These are phyloP conservation scores for Aphodius sticticus DNA, from an alignment of 2,888 invertebrate genomes.

Conservation along the genomic window DNA sequence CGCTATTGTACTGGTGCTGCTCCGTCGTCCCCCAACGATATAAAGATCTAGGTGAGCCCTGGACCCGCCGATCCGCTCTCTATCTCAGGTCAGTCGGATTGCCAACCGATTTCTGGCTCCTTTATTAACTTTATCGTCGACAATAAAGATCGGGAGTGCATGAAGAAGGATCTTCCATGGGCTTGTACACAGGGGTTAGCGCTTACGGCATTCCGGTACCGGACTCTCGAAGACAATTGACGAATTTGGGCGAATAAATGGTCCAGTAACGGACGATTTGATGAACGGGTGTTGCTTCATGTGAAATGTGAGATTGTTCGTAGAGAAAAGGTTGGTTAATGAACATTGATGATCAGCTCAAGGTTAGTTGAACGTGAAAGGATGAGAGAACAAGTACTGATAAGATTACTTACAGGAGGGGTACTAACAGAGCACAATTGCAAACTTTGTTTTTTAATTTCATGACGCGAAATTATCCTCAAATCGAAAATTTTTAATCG, in stretches of 20 bases:
- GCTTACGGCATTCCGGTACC: neutral
- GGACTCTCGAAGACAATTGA: neutral
- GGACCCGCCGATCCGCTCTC: neutral
- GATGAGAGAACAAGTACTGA: too few relatives aligned
- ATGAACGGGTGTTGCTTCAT: neutral
- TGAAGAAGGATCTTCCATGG: neutral
- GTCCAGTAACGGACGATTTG: neutral
- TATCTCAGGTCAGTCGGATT: neutral
- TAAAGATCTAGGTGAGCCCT: conserved; percentile 46
- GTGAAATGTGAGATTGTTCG: too few relatives aligned
- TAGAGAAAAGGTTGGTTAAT: too few relatives aligned
- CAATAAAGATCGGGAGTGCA: neutral
- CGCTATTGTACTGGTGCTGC: conserved; percentile 41
- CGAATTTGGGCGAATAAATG: neutral
- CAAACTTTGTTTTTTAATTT: too few relatives aligned
- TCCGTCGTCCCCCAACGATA: conserved; percentile 43
- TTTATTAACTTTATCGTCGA: neutral
- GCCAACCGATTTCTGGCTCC: neutral
- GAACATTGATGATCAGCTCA: too few relatives aligned
- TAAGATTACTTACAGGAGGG: too few relatives aligned
- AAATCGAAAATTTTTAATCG: too few relatives aligned
- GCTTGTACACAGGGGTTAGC: neutral
- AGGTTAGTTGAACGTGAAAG: too few relatives aligned
- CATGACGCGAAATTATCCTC: too few relatives aligned
- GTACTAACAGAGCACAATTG: too few relatives aligned